Evolutionary conservation across 2,113 vertebrate genomes (phyloP).

Genomic region (Drymodes brunneopygia): DNA sequence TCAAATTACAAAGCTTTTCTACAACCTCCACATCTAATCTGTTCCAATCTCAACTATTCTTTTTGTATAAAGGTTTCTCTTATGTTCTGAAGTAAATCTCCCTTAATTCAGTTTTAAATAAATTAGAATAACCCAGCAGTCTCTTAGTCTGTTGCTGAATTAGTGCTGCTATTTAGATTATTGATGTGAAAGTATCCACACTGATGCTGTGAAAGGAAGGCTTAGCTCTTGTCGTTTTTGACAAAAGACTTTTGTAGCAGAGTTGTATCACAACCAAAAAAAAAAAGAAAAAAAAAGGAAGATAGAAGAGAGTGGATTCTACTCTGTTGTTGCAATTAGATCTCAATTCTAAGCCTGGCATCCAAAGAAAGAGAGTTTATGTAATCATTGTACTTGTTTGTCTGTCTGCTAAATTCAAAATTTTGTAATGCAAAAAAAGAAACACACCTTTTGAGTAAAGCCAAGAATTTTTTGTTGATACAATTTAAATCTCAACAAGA

Average conservation of each 20-base stretch:
- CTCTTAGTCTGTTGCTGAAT: neutral
- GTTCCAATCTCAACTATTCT: neutral
- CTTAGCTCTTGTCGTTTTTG: neutral
- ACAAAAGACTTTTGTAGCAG: neutral
- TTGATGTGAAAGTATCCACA: neutral
- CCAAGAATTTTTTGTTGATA: neutral
- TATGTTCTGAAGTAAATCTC: neutral
- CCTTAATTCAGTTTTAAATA: slow-evolving; percentile 10
- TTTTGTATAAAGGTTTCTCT: neutral
- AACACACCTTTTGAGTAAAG: neutral
- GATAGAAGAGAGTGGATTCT: neutral
- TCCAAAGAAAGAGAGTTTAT: neutral
- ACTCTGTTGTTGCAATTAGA: neutral
- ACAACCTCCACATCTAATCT: neutral
- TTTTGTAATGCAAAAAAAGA: neutral
- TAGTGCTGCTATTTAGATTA: neutral
- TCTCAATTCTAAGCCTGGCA: neutral
- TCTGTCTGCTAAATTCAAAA: neutral
- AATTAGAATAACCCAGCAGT: neutral
- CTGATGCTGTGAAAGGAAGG: neutral
- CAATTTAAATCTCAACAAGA: neutral
- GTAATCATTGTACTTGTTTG: neutral
- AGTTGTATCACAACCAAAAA: neutral
- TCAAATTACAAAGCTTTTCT: neutral
- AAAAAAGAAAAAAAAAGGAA: neutral